Conservation (phyloP, 2,113 vertebrate species). For the Istiophorus platypterus region DNA sequence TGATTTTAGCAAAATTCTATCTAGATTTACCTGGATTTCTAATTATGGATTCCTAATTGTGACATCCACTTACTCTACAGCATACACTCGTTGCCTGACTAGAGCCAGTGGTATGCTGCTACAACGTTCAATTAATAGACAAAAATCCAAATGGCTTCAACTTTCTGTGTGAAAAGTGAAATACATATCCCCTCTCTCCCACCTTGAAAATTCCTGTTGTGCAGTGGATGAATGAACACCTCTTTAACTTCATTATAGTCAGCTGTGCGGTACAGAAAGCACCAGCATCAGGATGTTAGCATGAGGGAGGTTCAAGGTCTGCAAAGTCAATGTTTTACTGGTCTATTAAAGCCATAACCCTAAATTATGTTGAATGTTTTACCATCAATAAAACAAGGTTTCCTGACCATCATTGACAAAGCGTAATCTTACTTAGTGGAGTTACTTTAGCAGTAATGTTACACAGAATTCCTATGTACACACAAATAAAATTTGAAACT, state of each 20-base stretch:
- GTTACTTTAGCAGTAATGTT: background rate
- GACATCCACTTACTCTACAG: no score
- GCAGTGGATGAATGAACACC: background rate
- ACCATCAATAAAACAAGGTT: conserved; percentile 26
- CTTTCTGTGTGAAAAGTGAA: no score
- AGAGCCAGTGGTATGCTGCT: no score
- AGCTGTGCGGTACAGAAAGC: conserved; percentile 3
- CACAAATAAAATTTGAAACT: conserved; percentile 80
- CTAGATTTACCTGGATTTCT: no score
- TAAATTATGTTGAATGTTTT: background rate
- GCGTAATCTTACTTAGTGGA: background rate
- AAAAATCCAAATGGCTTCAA: no score
- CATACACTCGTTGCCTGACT: no score
- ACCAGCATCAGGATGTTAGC: background rate
- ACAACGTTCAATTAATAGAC: no score
- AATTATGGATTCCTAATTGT: no score
- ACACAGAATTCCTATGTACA: background rate
- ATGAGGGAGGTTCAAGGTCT: conserved; percentile 8
- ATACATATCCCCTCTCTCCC: no score
- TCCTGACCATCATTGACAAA: background rate
- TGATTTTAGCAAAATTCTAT: no score
- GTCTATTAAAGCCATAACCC: conserved; percentile 13
- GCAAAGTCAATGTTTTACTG: background rate
- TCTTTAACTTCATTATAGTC: background rate
- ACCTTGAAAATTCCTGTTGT: background rate